Evolutionary conservation across 2,113 vertebrate species (phyloP).

Genomic region (Dolichallabes microphthalmus): DNA sequence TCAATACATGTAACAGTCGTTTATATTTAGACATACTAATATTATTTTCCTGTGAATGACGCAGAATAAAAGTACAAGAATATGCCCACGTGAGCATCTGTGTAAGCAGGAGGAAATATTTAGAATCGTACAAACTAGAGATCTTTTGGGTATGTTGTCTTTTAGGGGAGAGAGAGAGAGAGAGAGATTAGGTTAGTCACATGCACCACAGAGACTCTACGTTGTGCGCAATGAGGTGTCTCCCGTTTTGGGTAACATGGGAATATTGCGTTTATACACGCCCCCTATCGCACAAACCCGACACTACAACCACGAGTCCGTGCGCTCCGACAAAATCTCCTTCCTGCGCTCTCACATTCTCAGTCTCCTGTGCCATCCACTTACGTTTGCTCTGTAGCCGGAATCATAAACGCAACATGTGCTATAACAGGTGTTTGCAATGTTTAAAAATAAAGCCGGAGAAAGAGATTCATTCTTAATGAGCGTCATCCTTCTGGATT

Average conservation of each 20-base stretch:
- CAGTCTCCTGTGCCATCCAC: neutral
- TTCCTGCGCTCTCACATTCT: neutral
- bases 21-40: neutral
- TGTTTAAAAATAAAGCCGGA: neutral
- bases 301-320: constrained; percentile 37
- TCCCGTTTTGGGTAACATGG: constrained; percentile 16
- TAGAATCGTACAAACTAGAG: too few relatives aligned
- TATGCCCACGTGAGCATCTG: neutral
- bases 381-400: neutral
- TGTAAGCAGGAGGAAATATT: neutral
- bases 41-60: neutral
- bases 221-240: constrained; percentile 42
- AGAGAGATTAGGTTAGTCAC: neutral
- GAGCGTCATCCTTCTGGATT: neutral
- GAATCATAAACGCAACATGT: constrained; percentile 17
- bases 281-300: constrained; percentile 57
- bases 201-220: constrained; percentile 14
- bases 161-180: neutral
- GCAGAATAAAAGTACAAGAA: neutral
- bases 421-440: neutral
- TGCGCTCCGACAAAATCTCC: neutral
- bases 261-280: constrained; percentile 43
- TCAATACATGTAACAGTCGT: neutral
- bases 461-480: neutral
- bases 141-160: too few relatives aligned